phyloP scores from a whole-genome alignment of 2,113 vertebrate species.

The Rhadina sibilatrix region DNA sequence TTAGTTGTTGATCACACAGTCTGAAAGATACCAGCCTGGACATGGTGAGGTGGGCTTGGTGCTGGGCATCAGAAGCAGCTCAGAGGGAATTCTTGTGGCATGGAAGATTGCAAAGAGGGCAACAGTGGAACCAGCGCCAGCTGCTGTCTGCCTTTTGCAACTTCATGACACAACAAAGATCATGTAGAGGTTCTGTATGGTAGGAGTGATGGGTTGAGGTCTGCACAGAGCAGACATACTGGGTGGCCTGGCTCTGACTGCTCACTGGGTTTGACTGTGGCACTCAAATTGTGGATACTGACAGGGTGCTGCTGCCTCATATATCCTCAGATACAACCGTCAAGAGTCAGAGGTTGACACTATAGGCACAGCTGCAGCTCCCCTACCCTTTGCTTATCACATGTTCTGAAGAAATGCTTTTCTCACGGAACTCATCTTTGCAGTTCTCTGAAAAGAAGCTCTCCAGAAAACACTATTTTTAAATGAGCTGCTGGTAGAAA shows the following conservation, averaged over 20 bases:
- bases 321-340: neutral
- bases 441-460: neutral
- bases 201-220: neutral
- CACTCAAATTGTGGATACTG: neutral
- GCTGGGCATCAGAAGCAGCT: neutral
- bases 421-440: neutral
- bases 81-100: accelerated
- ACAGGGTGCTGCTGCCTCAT: neutral
- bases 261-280: neutral
- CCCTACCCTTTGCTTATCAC: neutral
- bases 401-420: neutral
- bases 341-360: neutral
- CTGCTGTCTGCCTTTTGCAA: neutral
- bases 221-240: neutral
- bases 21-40: neutral
- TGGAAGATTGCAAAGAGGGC: neutral
- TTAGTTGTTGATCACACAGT: neutral
- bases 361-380: neutral
- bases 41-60: neutral
- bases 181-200: accelerated
- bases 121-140: neutral
- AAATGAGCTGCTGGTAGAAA: neutral
- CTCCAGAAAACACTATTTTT: neutral
- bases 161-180: neutral
- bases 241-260: neutral